Evolutionary conservation across 2,113 vertebrate genomes (phyloP).

Genomic region (Mesitornis unicolor): DNA sequence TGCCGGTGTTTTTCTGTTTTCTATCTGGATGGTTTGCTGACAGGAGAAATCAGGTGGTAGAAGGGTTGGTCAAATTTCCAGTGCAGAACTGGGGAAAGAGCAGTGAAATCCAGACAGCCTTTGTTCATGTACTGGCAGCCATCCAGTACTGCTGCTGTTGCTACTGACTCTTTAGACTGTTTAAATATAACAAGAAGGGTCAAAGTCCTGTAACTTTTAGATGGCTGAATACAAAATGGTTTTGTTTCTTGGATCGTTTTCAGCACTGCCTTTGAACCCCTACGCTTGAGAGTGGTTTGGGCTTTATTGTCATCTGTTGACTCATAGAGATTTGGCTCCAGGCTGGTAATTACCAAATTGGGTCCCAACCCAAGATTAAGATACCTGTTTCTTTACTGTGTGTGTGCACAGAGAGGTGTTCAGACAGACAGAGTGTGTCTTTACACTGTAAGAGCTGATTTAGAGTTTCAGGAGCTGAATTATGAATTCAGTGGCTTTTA

Average conservation of each 20-base stretch:
- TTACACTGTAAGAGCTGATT: neutral
- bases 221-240: conserved; percentile 34
- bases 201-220: conserved; percentile 45
- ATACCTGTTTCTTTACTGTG: neutral
- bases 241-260: conserved; percentile 32
- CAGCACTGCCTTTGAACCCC: conserved; percentile 34
- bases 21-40: neutral
- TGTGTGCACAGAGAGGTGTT: neutral
- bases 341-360: neutral
- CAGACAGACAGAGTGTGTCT: neutral
- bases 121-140: neutral
- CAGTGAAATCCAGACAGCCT: neutral
- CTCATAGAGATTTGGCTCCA: neutral
- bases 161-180: neutral
- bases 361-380: neutral
- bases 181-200: neutral
- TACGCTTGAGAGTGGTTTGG: neutral
- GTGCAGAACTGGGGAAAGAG: neutral
- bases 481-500: neutral
- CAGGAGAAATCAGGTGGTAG: neutral
- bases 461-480: neutral
- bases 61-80: neutral
- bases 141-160: neutral
- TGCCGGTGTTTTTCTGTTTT: neutral
- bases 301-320: neutral